Evolutionary conservation across 2,113 vertebrate species (phyloP), one percentile per base, ranked within the genome.

Genomic region (Epinephelus moara): DNA sequence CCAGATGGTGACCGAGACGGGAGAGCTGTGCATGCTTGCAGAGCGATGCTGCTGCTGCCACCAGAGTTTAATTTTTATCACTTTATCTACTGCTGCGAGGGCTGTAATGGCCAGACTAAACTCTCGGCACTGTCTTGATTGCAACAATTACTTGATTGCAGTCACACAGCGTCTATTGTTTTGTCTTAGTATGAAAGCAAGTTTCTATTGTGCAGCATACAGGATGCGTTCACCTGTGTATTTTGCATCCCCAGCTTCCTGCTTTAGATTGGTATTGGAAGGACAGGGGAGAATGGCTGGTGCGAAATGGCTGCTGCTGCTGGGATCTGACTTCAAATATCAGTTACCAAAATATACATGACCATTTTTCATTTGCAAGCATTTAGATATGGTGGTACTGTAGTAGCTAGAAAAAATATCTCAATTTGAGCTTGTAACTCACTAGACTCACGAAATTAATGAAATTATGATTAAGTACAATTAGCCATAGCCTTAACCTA

Each of bases 1-100:
- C 86, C 90, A 90, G 88, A 91, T 89, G 87, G 87, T 75, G 83
- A 83, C 86, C 17, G 56, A 77, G 70, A 82, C 8, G 9, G 75
- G 53, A 73, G 81, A 86, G 83, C 87, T 82, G 81, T 75, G 83
- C 68, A 45, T 12, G 8, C 70, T 81, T 23, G 13, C 27, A 33
- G 73, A 82, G 52, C 4, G 27, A 82, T 67, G 75, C 80, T 64
- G 72, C 85, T 77, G 70, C 85, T 77, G 70, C 70, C 78, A 53
- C 66, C 62, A 18, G 63, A 81, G 59, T 68, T 84, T 30, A 60
- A 78, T 75, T 85, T 81, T 71, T 69, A 82, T 87, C 68, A 67
- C 74, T 89, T 85, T 61, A 78, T 82, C 59, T 69, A 33, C 25
- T 8, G 67, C 64, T 56, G 68, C 6, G 14, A 75, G 69, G 27